Conservation (phyloP, 1,140 invertebrate genomes). For the Saccostrea glomerata region DNA sequence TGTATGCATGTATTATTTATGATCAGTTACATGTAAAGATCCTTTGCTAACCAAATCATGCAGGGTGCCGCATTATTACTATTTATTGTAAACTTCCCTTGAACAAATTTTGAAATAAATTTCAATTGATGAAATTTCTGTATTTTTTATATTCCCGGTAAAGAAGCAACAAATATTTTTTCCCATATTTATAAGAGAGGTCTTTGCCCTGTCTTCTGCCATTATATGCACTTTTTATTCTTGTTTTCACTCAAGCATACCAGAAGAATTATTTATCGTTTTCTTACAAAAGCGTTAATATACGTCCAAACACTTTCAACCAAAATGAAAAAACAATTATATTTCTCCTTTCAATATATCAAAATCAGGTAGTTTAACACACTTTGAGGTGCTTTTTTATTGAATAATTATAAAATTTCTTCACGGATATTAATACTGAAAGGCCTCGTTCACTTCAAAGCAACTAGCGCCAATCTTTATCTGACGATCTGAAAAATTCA, state of each 20-base stretch:
- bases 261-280: not conserved
- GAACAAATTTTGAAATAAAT: too few relatives aligned
- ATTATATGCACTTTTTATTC: too few relatives aligned
- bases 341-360: not conserved
- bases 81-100: too few relatives aligned
- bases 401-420: constrained; percentile 31
- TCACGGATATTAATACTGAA: constrained; percentile 7
- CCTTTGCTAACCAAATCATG: too few relatives aligned
- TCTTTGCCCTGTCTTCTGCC: too few relatives aligned
- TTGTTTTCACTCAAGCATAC: not conserved
- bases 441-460: not conserved
- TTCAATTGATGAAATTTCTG: too few relatives aligned
- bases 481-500: constrained; percentile 6
- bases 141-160: too few relatives aligned
- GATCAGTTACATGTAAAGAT: too few relatives aligned
- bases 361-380: not conserved
- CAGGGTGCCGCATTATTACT: too few relatives aligned
- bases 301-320: not conserved
- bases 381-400: constrained; percentile 22
- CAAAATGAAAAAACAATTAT: not conserved
- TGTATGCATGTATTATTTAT: too few relatives aligned
- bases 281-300: not conserved
- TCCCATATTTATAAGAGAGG: too few relatives aligned
- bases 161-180: too few relatives aligned
- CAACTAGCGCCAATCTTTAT: not conserved